phyloP scores from a whole-genome alignment of 2,113 vertebrate genomes.

The Pygoscelis adeliae region DNA sequence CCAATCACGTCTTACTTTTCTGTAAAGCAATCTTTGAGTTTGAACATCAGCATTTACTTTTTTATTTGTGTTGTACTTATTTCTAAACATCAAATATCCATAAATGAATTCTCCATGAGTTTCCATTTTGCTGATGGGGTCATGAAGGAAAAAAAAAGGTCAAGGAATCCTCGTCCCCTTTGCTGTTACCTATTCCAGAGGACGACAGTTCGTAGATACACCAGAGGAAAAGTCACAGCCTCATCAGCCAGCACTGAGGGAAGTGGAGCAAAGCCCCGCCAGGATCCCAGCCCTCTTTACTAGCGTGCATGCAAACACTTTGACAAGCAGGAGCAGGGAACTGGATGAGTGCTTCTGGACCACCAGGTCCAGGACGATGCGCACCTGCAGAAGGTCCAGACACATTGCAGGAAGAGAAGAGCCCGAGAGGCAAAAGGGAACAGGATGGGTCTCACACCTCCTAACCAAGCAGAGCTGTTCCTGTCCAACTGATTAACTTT shows the following conservation, averaged over 20 bases:
- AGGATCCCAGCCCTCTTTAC: background rate
- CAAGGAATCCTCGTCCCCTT: background rate
- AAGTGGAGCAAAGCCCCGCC: background rate
- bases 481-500: background rate
- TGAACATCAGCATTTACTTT: background rate
- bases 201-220: background rate
- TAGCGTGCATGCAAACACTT: background rate
- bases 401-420: background rate
- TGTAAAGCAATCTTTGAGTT: background rate
- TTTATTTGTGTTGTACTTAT: fast-evolving
- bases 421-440: background rate
- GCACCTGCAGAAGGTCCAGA: background rate
- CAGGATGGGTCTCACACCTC: background rate
- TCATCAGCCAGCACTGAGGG: background rate
- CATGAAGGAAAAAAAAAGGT: background rate
- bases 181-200: background rate
- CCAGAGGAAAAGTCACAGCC: background rate
- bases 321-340: background rate
- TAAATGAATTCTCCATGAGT: fast-evolving
- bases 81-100: no score
- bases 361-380: background rate
- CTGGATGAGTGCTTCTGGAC: background rate
- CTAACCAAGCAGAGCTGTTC: background rate
- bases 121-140: background rate
- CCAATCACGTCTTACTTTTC: background rate